phyloP scores from a whole-genome alignment of 1,140 invertebrate species.

The Caenorhabditis inopinata region DNA sequence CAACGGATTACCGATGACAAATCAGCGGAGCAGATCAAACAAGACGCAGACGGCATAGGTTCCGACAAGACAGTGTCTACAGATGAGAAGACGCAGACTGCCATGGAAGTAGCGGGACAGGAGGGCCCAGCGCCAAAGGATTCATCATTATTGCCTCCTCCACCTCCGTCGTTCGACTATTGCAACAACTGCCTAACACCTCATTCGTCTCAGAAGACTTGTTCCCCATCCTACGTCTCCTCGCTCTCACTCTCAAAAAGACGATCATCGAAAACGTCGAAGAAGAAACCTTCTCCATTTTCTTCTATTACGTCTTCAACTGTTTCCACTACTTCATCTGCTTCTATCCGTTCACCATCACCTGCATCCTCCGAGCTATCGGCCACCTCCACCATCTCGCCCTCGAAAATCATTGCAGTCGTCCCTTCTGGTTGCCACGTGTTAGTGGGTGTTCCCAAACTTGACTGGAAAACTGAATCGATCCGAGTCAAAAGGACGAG shows the following conservation, averaged over 20 bases:
- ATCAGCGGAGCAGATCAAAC: neutral
- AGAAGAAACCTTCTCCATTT: neutral
- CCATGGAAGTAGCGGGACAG: neutral
- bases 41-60: neutral
- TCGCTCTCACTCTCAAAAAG: neutral
- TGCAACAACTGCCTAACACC: constrained; percentile 26
- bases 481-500: constrained; percentile 19
- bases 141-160: neutral
- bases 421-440: constrained; percentile 21
- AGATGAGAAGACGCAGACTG: neutral
- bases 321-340: neutral
- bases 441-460: neutral
- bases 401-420: neutral
- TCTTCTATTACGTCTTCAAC: neutral
- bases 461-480: constrained; percentile 23
- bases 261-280: neutral
- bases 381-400: neutral
- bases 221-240: constrained; percentile 16
- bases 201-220: neutral
- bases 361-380: neutral
- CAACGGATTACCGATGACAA: constrained; percentile 33
- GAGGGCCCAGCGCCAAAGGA: neutral
- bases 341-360: neutral
- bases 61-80: neutral
- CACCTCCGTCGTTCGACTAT: neutral